Conservation (phyloP, 2,113 vertebrate species). For the Pristiophorus japonicus region DNA sequence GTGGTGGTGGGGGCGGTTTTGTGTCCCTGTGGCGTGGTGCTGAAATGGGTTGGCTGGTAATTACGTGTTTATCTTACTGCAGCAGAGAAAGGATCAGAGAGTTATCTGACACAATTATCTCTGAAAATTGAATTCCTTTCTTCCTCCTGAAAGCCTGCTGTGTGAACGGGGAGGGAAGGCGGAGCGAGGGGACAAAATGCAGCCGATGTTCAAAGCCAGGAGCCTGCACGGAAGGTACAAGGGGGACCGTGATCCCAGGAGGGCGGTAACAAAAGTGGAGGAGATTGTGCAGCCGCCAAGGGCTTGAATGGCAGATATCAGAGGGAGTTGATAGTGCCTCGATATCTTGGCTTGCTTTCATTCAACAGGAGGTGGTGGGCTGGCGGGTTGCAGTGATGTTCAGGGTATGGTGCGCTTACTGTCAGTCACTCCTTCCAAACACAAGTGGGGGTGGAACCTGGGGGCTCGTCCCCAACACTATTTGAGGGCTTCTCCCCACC, state of each 20-base stretch:
- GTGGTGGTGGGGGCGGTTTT: no score
- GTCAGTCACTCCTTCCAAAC: no score
- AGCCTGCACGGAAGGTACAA: background rate
- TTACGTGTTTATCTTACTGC: conserved; percentile 94
- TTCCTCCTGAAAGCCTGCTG: conserved; percentile 57
- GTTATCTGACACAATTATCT: conserved; percentile 89
- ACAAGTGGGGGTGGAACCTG: no score
- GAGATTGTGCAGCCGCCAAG: no score
- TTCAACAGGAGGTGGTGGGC: no score
- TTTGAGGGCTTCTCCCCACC: no score
- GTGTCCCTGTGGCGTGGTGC: background rate
- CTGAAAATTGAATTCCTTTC: conserved; percentile 65
- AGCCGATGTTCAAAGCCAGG: background rate
- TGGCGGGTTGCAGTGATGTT: no score
- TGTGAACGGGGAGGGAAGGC: conserved; percentile 46
- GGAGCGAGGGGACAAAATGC: conserved; percentile 38
- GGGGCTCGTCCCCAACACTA: no score
- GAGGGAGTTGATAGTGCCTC: no score
- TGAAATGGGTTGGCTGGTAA: conserved; percentile 71
- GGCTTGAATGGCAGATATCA: no score
- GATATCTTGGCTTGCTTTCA: no score
- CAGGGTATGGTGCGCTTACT: no score
- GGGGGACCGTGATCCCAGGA: background rate
- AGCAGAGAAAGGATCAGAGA: conserved; percentile 62
- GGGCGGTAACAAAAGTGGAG: background rate